Evolutionary conservation across 2,113 vertebrate genomes (phyloP).

Genomic region (Aramus guarauna): DNA sequence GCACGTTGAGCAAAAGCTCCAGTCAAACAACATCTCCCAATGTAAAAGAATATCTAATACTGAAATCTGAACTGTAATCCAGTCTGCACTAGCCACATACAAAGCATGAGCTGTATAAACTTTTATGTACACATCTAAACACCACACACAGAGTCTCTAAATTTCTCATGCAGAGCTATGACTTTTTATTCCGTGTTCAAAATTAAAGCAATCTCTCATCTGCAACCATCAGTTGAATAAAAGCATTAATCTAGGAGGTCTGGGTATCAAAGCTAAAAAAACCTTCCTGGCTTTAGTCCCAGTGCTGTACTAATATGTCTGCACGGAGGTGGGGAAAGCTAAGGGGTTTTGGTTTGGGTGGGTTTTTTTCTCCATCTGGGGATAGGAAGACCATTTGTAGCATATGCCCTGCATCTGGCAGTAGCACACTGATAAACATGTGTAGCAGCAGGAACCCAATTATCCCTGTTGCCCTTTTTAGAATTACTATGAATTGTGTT

Average conservation of each 20-base stretch:
- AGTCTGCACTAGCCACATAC: background rate
- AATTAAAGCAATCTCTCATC: constrained; percentile 1
- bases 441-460: constrained; percentile 49
- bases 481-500: constrained; percentile 13
- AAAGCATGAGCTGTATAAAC: background rate
- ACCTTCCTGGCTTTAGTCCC: background rate
- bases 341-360: background rate
- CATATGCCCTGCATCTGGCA: constrained; percentile 56
- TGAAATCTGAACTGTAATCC: background rate
- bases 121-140: background rate
- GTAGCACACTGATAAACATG: constrained; percentile 39
- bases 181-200: background rate
- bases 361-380: background rate
- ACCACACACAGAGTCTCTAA: background rate
- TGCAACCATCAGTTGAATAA: background rate
- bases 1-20: background rate
- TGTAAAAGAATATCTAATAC: background rate
- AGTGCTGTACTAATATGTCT: background rate
- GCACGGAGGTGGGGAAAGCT: background rate
- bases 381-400: constrained; percentile 24
- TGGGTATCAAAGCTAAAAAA: constrained; percentile 6
- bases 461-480: constrained; percentile 41
- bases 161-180: background rate
- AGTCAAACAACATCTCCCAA: background rate
- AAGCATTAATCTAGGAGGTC: background rate